Base-by-base conservation (phyloP, 2,888 invertebrate species). In the Sminthurides aquaticus region DNA sequence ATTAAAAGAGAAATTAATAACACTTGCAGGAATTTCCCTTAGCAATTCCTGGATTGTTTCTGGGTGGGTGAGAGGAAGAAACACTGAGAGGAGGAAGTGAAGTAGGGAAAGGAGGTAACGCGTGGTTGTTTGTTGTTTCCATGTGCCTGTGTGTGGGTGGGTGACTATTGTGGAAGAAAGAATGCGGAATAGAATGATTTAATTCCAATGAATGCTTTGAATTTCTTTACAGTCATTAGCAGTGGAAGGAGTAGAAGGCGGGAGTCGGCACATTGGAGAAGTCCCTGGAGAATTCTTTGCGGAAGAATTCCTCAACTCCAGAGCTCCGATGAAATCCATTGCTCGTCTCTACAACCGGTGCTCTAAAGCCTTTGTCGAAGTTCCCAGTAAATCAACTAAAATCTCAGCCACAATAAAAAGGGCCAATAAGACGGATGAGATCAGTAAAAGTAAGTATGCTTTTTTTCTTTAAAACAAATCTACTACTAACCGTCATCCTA, bases 281-380 rank as follows among this genome's bases (percentile, higher is more conserved):
- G 43, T 18, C 18, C 5, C 18, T 22, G 52, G 52, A 20, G 52
- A 22, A 18, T 52, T 18, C 52, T 15, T 52, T 5, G 22, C 52
- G 20, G 43, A 43, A 43, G 15, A 52, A 52, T 18, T 56, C 62
- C 28, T 26, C 43, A 67, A 60, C 57, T 57, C 60, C 63, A 64
- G 69, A 65, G 64, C 65, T 52, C 52, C 52, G 52, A 52, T 52
- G 52, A 52, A 52, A 20, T 52, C 60, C 62, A 58, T 22, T 20
- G 52, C 52, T 65, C 70, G 70, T 56, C 70, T 74, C 49, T 69
- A 67, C 69, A 69, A 70, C 66, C 65, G 63, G 52, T 71, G 72
- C 64, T 67, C 74, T 55, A 52, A 52, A 18, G 52, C 52, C 52
- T 52, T 18, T 20, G 52, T 52, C 15, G 20, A 52, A 20, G 52